Base-by-base conservation (phyloP, 2,888 invertebrate species). In the Scelioninae gen. 1 region DNA sequence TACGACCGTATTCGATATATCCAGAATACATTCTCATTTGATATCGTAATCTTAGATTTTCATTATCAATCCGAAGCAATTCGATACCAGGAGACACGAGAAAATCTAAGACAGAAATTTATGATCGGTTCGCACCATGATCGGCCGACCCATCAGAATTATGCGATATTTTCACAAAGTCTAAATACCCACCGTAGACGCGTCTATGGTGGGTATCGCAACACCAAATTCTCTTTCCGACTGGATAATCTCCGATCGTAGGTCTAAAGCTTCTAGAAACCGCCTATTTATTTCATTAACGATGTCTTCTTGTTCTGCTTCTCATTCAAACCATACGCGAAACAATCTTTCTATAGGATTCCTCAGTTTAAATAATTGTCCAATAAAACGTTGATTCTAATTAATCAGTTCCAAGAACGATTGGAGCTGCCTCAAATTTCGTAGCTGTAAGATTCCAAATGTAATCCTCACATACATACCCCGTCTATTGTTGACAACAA, bases 101-200 rank as follows among this genome's bases (percentile, higher is more conserved):
- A 13, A 31, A 43, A 62, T 62, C 9, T 62, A 62, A n/a, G 45
- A 45, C 2, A 62, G 45, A 1, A 31, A 43, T 31, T 62, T 45
- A 31, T 62, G 62, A 13, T 62, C 62, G 3, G 62, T 45, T 1
- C 45, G 16, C 4, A 58, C 58, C 7, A 40, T 23, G 11, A 58
- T 38, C 11, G 40, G 40, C 16, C 58, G 8, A 3, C 58, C 58
- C 11, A 23, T 23, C 0, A 58, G 40, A 16, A 62, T 45, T 2
- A 62, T 13, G 0, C 31, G 45, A 43, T 45, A 63, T 15, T 63
- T 63, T 47, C 32, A 31, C 7, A 63, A n/a, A 0, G 32, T 13
- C 65, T 51, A 65, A 4, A 51, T 40, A 0, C 38, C 65, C 5
- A 51, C 65, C 47, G 47, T 15, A 5, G 47, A 11, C 15, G 45